Conservation (phyloP, 2,797 vertebrate species). For the Adelosebastes latens region DNA sequence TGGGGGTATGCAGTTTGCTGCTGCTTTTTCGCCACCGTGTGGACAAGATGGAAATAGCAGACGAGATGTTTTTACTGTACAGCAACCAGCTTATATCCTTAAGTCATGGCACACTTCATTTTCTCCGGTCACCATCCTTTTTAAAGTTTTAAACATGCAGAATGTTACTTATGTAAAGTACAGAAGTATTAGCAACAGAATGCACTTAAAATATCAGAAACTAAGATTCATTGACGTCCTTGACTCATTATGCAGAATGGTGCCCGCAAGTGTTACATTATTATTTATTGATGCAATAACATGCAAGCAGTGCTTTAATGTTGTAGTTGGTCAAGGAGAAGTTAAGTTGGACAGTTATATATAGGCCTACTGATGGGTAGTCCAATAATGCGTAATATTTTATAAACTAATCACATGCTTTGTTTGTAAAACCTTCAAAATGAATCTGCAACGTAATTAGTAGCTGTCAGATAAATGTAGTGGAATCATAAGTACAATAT, state of each 20-base stretch:
- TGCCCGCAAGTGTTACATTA: not conserved
- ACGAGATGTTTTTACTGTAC: not conserved
- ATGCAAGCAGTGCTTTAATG: not conserved
- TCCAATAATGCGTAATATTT: not conserved
- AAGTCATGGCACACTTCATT: not conserved
- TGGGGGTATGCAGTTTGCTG: not conserved
- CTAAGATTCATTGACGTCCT: not conserved
- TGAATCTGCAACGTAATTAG: not conserved
- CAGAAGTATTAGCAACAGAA: not conserved
- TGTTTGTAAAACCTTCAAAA: not conserved
- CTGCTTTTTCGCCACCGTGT: slow-evolving; percentile 37
- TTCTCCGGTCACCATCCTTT: not conserved
- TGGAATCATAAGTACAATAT: not conserved
- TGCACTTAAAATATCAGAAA: not conserved
- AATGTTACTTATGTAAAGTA: not conserved
- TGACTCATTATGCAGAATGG: not conserved
- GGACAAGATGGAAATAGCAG: not conserved
- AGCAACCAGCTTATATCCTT: not conserved
- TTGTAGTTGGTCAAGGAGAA: not conserved
- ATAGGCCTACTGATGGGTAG: not conserved
- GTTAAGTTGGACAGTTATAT: not conserved
- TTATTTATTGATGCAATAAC: not conserved
- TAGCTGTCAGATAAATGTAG: not conserved
- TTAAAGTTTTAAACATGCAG: not conserved
- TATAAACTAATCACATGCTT: not conserved